Evolutionary conservation across 2,797 vertebrate genomes (phyloP), one percentile per base, ranked within the genome.

Genomic region (Platalea minor): DNA sequence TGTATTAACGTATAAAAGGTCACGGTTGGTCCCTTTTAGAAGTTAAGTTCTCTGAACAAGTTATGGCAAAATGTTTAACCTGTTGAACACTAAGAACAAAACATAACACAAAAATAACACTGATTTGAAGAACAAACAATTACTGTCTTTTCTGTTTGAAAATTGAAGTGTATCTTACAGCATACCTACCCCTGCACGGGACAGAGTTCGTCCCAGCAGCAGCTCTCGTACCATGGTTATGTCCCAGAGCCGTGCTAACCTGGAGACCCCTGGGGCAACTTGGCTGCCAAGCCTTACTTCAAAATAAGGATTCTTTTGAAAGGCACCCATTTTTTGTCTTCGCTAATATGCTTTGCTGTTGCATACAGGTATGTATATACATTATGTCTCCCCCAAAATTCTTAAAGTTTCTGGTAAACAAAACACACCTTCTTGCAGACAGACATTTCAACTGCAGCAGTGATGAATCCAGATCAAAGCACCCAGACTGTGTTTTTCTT

Each of bases 401-500:
- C 59, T 43, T 79, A 17, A 14, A 17, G 48, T 74, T 95, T 94
- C 67, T 70, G 39, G 56, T 91, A 89, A 92, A 89, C 89, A 63
- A 91, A 84, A 88, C 85, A 86, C 98, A 99, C 99, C 99, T 99
- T 98, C 98, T 99, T 97, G 98, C 98, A 97, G 99, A 98, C 91
- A 99, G 98, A 97, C 98, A 98, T 98, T 99, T 99, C 97, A 98
- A 98, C 90, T 98, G 98, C 86, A 98, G 97, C 97, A 99, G 97
- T 63, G 99, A 99, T 51, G 99, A 98, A 98, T 99, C 99, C 96
- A 99, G 98, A 98, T 99, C 99, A 98, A 99, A 99, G 98, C 98
- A 99, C 94, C 99, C 99, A n/a, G 99, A 99, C 83, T 99, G 99
- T 96, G 98, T 98, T 98, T 98, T 99, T 96, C 99, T 99, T 98